Evolutionary conservation across 2,888 invertebrate genomes (phyloP).

Genomic region (Standfussiana lucernea): DNA sequence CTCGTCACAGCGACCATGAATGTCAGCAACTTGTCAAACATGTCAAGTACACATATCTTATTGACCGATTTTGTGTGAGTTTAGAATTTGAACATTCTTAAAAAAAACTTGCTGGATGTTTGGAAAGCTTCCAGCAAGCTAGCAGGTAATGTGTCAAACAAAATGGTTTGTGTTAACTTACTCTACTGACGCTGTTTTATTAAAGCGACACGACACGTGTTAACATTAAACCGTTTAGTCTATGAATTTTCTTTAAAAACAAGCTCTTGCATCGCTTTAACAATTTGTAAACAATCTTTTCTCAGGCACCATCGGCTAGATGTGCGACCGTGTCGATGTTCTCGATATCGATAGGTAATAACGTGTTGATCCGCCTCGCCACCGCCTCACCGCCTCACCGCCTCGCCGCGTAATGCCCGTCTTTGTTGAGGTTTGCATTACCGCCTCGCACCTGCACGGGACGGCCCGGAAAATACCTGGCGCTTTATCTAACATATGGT

Average conservation of each 20-base stretch:
- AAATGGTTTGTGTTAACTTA: background rate
- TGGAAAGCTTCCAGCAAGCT: background rate
- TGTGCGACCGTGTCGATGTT: constrained; percentile 28
- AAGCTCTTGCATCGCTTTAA: background rate
- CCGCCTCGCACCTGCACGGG: constrained; percentile 32
- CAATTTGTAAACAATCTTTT: constrained; percentile 34
- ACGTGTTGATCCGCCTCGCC: constrained; percentile 41
- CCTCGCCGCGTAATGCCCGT: constrained; percentile 16
- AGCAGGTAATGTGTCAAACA: background rate
- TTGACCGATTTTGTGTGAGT: background rate
- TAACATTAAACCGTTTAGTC: background rate
- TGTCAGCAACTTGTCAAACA: background rate
- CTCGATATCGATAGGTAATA: constrained; percentile 41
- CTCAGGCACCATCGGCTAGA: constrained; percentile 4
- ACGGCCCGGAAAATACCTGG: constrained; percentile 41
- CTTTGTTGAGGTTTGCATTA: constrained; percentile 57
- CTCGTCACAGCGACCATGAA: background rate
- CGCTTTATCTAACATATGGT: constrained; percentile 40
- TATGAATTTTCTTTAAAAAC: background rate
- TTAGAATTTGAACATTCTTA: background rate
- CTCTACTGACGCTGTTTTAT: background rate
- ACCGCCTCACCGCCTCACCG: background rate
- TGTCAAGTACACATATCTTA: too few relatives aligned
- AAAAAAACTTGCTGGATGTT: background rate
- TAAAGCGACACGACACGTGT: background rate